Base-by-base conservation (phyloP, 2,113 vertebrate genomes). In the Colossoma macropomum region DNA sequence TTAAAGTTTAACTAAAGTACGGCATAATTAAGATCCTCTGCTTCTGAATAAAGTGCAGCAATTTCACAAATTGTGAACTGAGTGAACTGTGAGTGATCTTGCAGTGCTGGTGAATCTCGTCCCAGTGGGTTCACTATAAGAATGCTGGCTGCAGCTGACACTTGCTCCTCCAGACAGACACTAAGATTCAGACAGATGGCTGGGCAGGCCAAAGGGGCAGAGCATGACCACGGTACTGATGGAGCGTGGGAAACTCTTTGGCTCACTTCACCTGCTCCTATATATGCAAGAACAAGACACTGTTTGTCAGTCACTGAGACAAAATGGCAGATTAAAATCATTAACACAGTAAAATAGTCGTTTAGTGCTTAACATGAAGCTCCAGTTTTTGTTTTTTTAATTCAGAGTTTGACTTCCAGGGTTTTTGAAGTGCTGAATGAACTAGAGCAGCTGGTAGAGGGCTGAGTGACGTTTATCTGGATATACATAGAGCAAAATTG, bases 191-290 rank as follows among this genome's bases (percentile, higher is more conserved):
- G 91, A 94, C 94, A 95, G 94, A 95, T 94, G 94, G 93, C 89
- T 81, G 87, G 84, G 90, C 90, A 89, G 89, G 89, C 25, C 89
- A 89, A 91, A 91, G 90, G 90, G 92, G 90, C 92, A 52, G 84
- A 90, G 91, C 45, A 10, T 17, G 84, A 87, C 82, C 86, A 90
- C 90, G 92, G 92, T 92, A 90, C 90, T 91, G 88, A 89, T 81
- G 89, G 93, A 95, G 91, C 94, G 92, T 95, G 93, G 93, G 94
- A 95, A 95, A 92, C 90, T 90, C 87, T 91, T 86, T 86, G 86
- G 87, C 90, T 92, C 87, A 89, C 86, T 93, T 94, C 93, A 94
- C 92, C 92, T 94, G 93, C 93, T 91, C 87, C 17, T 62, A 65
- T 59, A 71, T 56, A 87, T 68, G 45, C 82, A 80, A 77, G 28